A percentile compares a stretch with the other conserved stretches of the same genome.
Conservation (phyloP, 2,113 vertebrate genomes). For the Gymnocephalus cernua region DNA sequence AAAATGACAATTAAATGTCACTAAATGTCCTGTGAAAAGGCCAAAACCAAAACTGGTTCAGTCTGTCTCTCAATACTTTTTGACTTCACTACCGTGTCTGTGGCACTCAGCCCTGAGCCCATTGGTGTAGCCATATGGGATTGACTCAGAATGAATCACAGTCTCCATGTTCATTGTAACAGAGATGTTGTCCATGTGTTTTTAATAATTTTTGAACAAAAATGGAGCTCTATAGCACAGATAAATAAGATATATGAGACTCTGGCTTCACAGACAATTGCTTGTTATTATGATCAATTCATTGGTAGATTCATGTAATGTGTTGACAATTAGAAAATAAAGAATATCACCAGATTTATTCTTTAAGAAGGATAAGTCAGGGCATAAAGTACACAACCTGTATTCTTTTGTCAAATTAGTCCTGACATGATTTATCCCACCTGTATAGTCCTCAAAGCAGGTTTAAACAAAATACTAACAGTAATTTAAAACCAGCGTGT, state of each 20-base stretch:
- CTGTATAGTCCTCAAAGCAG: slow-evolving; percentile 28
- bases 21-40: not conserved
- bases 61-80: not conserved
- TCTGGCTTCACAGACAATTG: no score
- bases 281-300: not conserved
- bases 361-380: no score
- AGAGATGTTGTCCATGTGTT: no score
- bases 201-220: no score
- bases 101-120: no score
- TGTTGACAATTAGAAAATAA: not conserved
- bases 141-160: no score
- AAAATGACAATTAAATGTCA: not conserved
- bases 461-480: slow-evolving; percentile 21
- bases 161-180: no score
- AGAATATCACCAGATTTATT: not conserved
- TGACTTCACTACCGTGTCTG: not conserved
- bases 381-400: not conserved
- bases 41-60: not conserved
- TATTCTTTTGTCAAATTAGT: not conserved
- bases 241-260: no score
- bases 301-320: not conserved
- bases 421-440: not conserved
- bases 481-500: not conserved
- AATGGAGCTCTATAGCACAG: no score
- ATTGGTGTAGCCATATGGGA: no score